phyloP scores from a whole-genome alignment of 2,888 invertebrate genomes.

The Mimas tiliae region DNA sequence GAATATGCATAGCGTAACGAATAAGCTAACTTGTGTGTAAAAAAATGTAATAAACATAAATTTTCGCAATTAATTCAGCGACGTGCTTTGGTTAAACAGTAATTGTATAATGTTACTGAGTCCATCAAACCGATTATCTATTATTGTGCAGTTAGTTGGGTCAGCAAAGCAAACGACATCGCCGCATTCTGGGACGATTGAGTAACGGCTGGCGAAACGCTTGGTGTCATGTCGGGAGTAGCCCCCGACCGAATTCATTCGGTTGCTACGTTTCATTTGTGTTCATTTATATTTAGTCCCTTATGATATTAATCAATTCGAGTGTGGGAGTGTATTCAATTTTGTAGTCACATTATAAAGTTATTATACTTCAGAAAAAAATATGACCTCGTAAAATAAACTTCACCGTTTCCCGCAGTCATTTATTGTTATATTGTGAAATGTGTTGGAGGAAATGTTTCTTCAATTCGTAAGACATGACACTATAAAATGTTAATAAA shows the following conservation, averaged over 20 bases:
- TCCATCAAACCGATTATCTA: conserved; percentile 34
- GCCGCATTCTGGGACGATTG: conserved; percentile 71
- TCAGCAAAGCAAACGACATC: conserved; percentile 54
- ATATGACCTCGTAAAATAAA: background rate
- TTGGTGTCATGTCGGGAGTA: conserved; percentile 40
- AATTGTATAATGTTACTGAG: background rate
- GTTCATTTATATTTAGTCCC: conserved; percentile 15
- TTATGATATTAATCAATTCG: background rate
- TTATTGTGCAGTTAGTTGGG: conserved; percentile 45
- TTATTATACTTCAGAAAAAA: background rate
- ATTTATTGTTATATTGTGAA: background rate
- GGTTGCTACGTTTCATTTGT: conserved; percentile 4
- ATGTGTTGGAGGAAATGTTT: background rate
- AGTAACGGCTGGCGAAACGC: conserved; percentile 58
- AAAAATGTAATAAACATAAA: conserved; percentile 19
- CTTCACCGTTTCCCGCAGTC: background rate
- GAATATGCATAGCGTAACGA: conserved; percentile 41
- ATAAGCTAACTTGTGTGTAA: conserved; percentile 4
- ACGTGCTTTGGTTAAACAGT: conserved; percentile 10
- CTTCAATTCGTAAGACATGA: background rate
- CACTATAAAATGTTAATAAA: background rate
- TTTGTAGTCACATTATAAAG: background rate
- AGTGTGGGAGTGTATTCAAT: background rate
- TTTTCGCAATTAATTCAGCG: conserved; percentile 11
- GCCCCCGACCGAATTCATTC: conserved; percentile 28